A percentile compares a stretch with the other conserved stretches of the same genome.
Conservation (phyloP, 2,888 invertebrate species). For the Leptopterna dolabrata region DNA sequence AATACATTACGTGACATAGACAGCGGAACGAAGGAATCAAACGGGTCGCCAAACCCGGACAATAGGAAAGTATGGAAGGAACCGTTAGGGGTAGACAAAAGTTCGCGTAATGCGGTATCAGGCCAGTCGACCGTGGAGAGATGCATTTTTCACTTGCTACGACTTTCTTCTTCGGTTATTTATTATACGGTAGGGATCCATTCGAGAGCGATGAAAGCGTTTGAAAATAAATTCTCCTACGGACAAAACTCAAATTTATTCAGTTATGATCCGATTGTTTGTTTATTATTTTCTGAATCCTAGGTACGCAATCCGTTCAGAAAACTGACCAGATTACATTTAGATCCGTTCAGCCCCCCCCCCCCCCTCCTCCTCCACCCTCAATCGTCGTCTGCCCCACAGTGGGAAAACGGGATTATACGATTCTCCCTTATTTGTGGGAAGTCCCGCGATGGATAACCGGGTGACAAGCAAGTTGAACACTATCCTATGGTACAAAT, state of each 20-base stretch:
- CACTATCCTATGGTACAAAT: too few species aligned
- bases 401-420: too few species aligned
- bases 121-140: slow-evolving; percentile 29
- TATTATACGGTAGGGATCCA: too few species aligned
- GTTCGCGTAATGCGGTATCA: slow-evolving; percentile 39
- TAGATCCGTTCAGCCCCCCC: too few species aligned
- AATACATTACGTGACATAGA: slow-evolving; percentile 49
- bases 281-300: too few species aligned
- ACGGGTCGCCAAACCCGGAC: slow-evolving; percentile 49
- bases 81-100: slow-evolving; percentile 28
- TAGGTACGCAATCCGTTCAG: too few species aligned
- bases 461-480: too few species aligned
- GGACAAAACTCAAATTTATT: not conserved
- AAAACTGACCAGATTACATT: too few species aligned
- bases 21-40: slow-evolving; percentile 49
- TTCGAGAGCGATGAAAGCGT: not conserved
- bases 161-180: slow-evolving; percentile 38
- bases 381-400: too few species aligned
- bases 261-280: not conserved
- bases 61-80: slow-evolving; percentile 51
- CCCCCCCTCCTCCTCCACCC: too few species aligned
- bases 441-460: too few species aligned
- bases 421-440: too few species aligned
- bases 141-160: slow-evolving; percentile 13
- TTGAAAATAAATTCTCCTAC: not conserved